Evolutionary conservation across 1,140 invertebrate genomes (phyloP).

Genomic region (Hermatobates lingyangjiaoensis): DNA sequence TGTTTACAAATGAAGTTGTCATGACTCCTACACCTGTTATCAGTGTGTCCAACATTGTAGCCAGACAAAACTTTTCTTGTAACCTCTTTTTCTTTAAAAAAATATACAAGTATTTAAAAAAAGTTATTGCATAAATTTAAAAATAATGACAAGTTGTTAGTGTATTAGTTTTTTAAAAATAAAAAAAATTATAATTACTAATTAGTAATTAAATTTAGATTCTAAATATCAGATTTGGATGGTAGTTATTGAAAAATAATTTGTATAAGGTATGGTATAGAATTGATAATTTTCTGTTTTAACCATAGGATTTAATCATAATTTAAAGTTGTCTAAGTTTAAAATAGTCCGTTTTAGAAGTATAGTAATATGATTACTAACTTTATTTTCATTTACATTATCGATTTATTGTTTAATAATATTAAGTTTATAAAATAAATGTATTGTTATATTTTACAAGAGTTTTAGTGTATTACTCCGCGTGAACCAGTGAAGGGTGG

Average conservation of each 20-base stretch:
- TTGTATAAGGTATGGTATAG: too few relatives aligned
- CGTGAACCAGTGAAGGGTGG: conserved; percentile 12
- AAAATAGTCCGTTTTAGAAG: neutral
- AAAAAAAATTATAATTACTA: neutral
- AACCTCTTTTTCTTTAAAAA: neutral
- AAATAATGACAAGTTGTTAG: neutral
- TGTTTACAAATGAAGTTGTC: conserved; percentile 7
- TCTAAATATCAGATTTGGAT: too few relatives aligned
- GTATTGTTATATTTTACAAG: neutral
- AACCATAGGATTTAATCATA: too few relatives aligned
- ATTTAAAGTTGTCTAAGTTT: neutral
- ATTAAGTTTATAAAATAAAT: neutral
- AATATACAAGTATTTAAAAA: neutral
- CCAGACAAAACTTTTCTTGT: neutral
- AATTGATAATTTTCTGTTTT: too few relatives aligned
- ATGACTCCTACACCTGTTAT: conserved; percentile 9
- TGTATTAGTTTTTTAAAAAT: neutral
- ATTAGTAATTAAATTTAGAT: too few relatives aligned
- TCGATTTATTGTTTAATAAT: neutral
- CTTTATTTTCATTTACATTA: neutral
- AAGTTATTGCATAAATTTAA: neutral
- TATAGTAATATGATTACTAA: neutral
- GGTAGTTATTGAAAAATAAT: too few relatives aligned
- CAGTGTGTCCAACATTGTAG: neutral
- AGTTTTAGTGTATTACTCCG: conserved; percentile 4